Evolutionary conservation across 2,113 vertebrate genomes (phyloP).

Genomic region (Delphinus delphis): DNA sequence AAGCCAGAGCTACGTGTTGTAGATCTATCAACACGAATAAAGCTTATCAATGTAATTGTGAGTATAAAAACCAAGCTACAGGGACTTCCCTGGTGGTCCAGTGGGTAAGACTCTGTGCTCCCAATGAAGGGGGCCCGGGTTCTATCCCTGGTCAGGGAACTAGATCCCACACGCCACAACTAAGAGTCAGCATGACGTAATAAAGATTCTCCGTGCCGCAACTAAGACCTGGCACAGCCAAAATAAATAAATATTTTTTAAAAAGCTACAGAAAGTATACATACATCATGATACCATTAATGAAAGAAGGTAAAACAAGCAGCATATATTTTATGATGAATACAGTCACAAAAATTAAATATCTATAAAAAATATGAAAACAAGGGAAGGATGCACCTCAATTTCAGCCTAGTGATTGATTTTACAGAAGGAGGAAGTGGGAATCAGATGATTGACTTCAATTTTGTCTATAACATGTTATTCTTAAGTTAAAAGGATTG

Average conservation of each 20-base stretch:
- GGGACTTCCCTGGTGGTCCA: not conserved
- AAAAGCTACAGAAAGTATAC: not conserved
- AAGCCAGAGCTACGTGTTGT: not conserved
- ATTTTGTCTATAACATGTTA: not conserved
- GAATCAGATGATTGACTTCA: not conserved
- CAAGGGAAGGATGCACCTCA: not conserved
- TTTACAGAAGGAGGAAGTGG: not conserved
- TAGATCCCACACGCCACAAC: no score
- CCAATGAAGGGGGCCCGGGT: not conserved
- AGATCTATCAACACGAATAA: not conserved
- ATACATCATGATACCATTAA: not conserved
- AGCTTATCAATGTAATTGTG: not conserved
- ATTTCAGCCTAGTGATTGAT: not conserved
- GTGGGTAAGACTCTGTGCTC: not conserved
- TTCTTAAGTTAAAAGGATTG: not conserved
- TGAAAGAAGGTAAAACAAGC: not conserved
- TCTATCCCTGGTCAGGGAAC: not conserved
- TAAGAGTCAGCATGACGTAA: no score
- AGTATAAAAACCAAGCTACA: not conserved
- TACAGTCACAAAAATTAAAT: not conserved
- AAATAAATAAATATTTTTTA: not conserved
- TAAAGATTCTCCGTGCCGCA: rapidly evolving
- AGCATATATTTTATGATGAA: not conserved
- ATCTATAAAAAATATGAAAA: not conserved
- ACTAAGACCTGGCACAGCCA: not conserved